Evolutionary conservation across 2,888 invertebrate species (phyloP).

Genomic region (Antitype chi): DNA sequence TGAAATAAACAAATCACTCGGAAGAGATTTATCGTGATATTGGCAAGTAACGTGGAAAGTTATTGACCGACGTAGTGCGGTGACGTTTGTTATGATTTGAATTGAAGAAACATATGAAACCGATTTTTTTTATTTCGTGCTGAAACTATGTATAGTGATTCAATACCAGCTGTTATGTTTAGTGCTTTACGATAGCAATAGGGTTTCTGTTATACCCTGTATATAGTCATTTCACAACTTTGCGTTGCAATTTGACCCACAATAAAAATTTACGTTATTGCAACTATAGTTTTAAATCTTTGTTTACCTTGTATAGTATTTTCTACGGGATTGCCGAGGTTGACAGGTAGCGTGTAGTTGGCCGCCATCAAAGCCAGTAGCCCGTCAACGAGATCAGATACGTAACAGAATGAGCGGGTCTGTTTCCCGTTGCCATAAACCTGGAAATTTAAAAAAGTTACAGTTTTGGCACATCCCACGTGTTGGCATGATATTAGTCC

Average conservation of each 20-base stretch:
- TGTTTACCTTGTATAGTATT: slow-evolving; percentile 96
- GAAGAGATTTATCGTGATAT: too few relatives aligned
- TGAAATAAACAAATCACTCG: too few relatives aligned
- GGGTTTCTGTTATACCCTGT: too few relatives aligned
- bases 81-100: too few relatives aligned
- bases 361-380: slow-evolving; percentile 97
- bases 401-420: slow-evolving; percentile 99
- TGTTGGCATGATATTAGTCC: too few relatives aligned
- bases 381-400: slow-evolving; percentile 99
- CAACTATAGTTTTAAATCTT: not conserved
- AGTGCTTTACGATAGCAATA: too few relatives aligned
- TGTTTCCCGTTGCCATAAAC: slow-evolving; percentile 96
- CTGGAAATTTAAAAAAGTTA: slow-evolving; percentile 78
- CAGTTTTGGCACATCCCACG: not conserved
- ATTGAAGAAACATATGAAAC: too few relatives aligned
- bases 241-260: not conserved
- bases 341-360: slow-evolving; percentile 97
- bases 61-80: too few relatives aligned
- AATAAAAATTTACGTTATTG: not conserved
- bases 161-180: too few relatives aligned
- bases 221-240: not conserved
- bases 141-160: too few relatives aligned
- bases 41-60: too few relatives aligned
- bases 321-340: slow-evolving; percentile 99
- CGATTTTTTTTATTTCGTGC: too few relatives aligned